Percentiles rank a stretch among this genome's conserved stretches.
phyloP scores from a whole-genome alignment of 1,140 invertebrate species.

The Saccostrea glomerata region DNA sequence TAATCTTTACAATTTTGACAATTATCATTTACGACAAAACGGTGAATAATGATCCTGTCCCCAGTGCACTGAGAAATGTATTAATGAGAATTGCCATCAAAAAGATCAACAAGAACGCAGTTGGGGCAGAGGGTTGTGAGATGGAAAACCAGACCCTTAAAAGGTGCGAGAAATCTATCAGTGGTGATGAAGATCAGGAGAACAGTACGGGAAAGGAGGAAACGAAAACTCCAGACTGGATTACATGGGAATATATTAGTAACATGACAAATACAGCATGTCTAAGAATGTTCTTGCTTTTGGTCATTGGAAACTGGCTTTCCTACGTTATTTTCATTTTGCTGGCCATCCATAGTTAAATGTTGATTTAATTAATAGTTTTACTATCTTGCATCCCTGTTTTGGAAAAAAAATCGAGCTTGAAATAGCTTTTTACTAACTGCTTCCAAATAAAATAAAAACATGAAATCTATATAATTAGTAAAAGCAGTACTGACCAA shows the following conservation, averaged over 20 bases:
- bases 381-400: no score
- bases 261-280: neutral
- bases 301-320: neutral
- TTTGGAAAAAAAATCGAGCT: no score
- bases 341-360: neutral
- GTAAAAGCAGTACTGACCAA: no score
- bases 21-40: neutral
- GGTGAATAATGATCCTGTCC: neutral
- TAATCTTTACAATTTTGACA: conserved; percentile 10
- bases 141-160: neutral
- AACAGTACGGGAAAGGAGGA: neutral
- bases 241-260: neutral
- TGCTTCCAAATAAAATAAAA: no score
- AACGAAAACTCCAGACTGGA: neutral
- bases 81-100: neutral
- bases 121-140: neutral
- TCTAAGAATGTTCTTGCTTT: neutral
- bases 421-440: no score
- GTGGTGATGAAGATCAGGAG: neutral
- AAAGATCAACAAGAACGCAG: neutral
- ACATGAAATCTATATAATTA: no score
- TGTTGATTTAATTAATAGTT: no score
- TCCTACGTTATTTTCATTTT: neutral
- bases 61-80: neutral
- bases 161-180: neutral